Percentiles rank a stretch among this genome's conserved stretches.
These are phyloP conservation scores for Drosophila arizonae DNA, from an alignment of 1,140 invertebrate genomes.

Conservation along the genomic window DNA sequence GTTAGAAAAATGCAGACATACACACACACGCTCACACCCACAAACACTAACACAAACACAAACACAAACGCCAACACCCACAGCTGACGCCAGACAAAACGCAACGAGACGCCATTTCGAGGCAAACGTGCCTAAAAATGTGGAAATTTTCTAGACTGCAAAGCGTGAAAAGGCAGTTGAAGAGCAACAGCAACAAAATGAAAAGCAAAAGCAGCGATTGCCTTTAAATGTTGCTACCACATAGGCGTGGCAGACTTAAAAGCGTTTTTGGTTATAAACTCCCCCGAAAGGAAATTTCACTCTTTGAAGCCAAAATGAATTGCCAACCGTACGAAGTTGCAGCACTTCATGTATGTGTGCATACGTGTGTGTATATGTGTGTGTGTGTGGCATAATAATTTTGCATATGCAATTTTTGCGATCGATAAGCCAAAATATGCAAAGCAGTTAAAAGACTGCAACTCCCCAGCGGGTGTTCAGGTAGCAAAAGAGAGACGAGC, in stretches of 20 bases:
- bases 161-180: conserved; percentile 72
- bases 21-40: conserved; percentile 2
- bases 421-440: conserved; percentile 63
- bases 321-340: conserved; percentile 43
- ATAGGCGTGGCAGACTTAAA: conserved; percentile 49
- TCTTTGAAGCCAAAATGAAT: conserved; percentile 61
- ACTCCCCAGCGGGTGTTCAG: neutral
- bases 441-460: conserved; percentile 51
- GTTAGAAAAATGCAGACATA: conserved; percentile 62
- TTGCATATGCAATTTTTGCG: conserved; percentile 65
- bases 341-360: conserved; percentile 1
- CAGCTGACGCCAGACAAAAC: conserved; percentile 41
- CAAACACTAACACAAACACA: conserved; percentile 10
- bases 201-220: neutral
- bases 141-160: conserved; percentile 65
- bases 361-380: conserved; percentile 14
- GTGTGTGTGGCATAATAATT: conserved; percentile 54
- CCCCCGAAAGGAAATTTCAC: conserved; percentile 72
- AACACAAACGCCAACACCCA: neutral
- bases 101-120: conserved; percentile 48
- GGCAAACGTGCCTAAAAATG: conserved; percentile 74
- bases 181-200: conserved; percentile 36
- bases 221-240: conserved; percentile 36
- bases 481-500: neutral
- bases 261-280: conserved; percentile 37